Evolutionary conservation across 2,888 invertebrate genomes (phyloP), one percentile per base, ranked within the genome.

Genomic region (Achlya flavicornis): DNA sequence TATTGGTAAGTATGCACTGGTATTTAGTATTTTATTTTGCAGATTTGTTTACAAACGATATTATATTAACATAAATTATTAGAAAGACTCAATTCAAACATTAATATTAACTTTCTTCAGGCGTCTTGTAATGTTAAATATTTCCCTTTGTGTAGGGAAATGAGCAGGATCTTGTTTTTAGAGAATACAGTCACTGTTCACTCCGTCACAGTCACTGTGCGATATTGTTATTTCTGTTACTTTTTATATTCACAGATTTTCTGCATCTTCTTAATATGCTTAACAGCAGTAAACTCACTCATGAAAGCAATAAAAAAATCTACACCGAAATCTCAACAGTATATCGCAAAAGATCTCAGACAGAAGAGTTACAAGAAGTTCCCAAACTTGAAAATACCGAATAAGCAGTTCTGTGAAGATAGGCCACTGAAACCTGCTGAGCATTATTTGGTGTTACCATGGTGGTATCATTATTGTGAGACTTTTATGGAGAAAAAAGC

Each of bases 381-480:
- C 0, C 38, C 71, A 4, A 63, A 73, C 7, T 62, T 81, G 4
- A 75, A 70, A 32, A 66, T 87, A 35, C 81, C 87, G 0, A 86
- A 84, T 61, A 67, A 68, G 4, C 76, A 76, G 1, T 87, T 87
- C 61, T 90, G 89, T 64, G 26, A 70, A 0, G 66, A 80, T 19
- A 80, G 81, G 76, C 61, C 75, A 1, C 67, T 79, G 0, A 53
- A 66, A 0, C 70, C 80, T 0, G 69, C 76, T 3, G 66, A 74
- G 0, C 69, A 73, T 0, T 80, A 78, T 32, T 57, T 81, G 6
- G 71, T 82, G 0, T 66, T 86, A 4, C 89, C 90, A 0, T 90
- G 88, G 88, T 90, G 89, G 90, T 83, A 82, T 57, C 63, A 80
- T 10, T 81, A 84, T 62, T 90, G 90, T 59, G 72, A 80, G 61